Conservation (phyloP, 2,113 vertebrate genomes). For the Columba janthina region DNA sequence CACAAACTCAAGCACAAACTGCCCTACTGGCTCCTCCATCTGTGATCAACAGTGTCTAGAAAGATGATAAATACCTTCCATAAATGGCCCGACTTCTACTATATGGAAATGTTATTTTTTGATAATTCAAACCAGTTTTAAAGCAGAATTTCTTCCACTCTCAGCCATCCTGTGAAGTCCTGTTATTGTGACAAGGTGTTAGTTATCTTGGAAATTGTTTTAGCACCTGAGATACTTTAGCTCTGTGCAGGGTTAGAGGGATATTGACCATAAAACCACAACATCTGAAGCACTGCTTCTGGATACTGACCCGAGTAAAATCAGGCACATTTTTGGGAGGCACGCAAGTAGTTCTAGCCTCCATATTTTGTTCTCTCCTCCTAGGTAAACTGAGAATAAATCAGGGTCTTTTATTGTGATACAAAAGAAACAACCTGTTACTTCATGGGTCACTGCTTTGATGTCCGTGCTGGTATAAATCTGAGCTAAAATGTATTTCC, state of each 20-base stretch:
- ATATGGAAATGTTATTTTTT: background rate
- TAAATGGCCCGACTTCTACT: background rate
- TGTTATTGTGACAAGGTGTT: background rate
- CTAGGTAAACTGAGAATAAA: constrained; percentile 35
- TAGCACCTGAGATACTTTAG: background rate
- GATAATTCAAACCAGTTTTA: background rate
- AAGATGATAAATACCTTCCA: background rate
- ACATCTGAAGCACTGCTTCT: background rate
- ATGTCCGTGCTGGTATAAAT: background rate
- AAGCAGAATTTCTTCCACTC: background rate
- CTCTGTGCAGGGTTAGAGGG: background rate
- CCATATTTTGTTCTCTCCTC: background rate
- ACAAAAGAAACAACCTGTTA: constrained; percentile 15
- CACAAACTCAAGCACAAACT: background rate
- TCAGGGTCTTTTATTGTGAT: background rate
- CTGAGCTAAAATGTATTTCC: background rate
- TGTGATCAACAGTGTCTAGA: background rate
- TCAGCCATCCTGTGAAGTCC: background rate
- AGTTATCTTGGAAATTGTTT: background rate
- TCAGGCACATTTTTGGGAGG: constrained; percentile 21
- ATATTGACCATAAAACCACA: background rate
- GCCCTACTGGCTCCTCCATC: background rate
- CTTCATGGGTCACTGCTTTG: constrained; percentile 16
- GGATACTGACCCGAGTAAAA: constrained; percentile 14
- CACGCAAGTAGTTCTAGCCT: background rate